A percentile compares a stretch with the other conserved stretches of the same genome.
These are phyloP conservation scores for Watsonalla binaria DNA, from an alignment of 2,888 invertebrate genomes.

Conservation along the genomic window DNA sequence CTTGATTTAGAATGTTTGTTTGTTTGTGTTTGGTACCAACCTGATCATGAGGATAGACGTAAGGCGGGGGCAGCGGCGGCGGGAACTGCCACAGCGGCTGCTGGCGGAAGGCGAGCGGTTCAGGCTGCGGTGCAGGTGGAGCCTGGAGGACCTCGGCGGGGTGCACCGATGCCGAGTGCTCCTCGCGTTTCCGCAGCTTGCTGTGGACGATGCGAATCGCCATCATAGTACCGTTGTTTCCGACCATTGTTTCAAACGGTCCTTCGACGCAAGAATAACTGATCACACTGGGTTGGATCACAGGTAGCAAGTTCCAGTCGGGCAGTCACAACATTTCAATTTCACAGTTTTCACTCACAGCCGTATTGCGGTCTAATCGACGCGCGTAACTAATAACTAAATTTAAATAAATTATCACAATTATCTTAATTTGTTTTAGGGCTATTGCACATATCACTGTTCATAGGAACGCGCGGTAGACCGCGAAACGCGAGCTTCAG, in stretches of 20 bases:
- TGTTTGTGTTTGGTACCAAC: slow-evolving; percentile 72
- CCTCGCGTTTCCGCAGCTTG: slow-evolving; percentile 92
- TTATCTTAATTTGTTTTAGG: slow-evolving; percentile 58
- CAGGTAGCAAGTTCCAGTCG: slow-evolving; percentile 73
- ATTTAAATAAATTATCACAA: slow-evolving; percentile 77
- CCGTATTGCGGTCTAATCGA: slow-evolving; percentile 66
- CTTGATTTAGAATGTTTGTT: slow-evolving; percentile 37
- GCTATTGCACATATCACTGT: slow-evolving; percentile 79
- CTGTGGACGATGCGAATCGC: slow-evolving; percentile 95
- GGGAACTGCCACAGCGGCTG: slow-evolving; percentile 91
- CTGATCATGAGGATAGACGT: slow-evolving; percentile 88
- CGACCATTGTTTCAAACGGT: slow-evolving; percentile 84
- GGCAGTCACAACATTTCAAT: slow-evolving; percentile 75
- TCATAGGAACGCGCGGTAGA: slow-evolving; percentile 75
- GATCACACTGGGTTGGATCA: slow-evolving; percentile 71
- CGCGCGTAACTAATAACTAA: slow-evolving; percentile 67
- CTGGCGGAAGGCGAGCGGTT: slow-evolving; percentile 81
- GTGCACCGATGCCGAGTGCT: slow-evolving; percentile 84
- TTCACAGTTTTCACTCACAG: slow-evolving; percentile 76
- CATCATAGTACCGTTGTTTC: slow-evolving; percentile 91
- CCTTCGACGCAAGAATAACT: slow-evolving; percentile 68
- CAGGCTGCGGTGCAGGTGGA: slow-evolving; percentile 67
- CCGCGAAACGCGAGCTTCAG: slow-evolving; percentile 73
- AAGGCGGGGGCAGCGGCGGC: slow-evolving; percentile 87
- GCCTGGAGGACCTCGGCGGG: slow-evolving; percentile 83